Percentiles rank a stretch among this genome's conserved stretches.
phyloP scores from a whole-genome alignment of 2,797 vertebrate genomes.

The Lithobates pipiens region DNA sequence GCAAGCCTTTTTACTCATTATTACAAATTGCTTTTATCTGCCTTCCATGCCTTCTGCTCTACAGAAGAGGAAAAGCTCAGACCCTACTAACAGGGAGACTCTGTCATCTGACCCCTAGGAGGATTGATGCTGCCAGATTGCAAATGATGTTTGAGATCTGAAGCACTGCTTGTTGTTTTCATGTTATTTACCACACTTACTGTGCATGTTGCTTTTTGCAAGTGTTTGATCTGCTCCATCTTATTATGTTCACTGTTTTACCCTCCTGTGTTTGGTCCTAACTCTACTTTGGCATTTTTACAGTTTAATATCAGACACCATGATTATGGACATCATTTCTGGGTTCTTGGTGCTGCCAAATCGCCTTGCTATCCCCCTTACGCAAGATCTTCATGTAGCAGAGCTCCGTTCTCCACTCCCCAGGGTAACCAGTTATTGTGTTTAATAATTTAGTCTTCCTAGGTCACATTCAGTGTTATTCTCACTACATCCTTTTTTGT shows the following conservation, averaged over 20 bases:
- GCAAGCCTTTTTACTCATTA: too few species aligned
- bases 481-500: too few species aligned
- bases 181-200: too few species aligned
- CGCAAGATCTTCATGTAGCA: slow-evolving; percentile 87
- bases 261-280: background rate
- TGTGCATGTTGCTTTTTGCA: background rate
- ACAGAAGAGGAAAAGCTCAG: too few species aligned
- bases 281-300: slow-evolving; percentile 47
- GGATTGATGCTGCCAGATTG: too few species aligned
- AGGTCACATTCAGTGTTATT: too few species aligned
- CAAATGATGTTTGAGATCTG: too few species aligned
- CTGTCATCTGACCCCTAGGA: too few species aligned
- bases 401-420: slow-evolving; percentile 92
- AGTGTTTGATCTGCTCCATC: background rate
- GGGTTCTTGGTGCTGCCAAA: slow-evolving; percentile 93
- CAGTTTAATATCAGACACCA: slow-evolving; percentile 90
- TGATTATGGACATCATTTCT: slow-evolving; percentile 95
- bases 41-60: too few species aligned
- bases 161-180: too few species aligned
- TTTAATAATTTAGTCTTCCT: background rate
- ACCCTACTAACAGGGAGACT: too few species aligned
- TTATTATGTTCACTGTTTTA: background rate
- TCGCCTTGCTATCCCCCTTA: slow-evolving; percentile 88
- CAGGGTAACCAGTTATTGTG: slow-evolving; percentile 78
- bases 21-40: too few species aligned